Conservation (phyloP, 1,140 invertebrate species). For the Drosophila ogumai region DNA sequence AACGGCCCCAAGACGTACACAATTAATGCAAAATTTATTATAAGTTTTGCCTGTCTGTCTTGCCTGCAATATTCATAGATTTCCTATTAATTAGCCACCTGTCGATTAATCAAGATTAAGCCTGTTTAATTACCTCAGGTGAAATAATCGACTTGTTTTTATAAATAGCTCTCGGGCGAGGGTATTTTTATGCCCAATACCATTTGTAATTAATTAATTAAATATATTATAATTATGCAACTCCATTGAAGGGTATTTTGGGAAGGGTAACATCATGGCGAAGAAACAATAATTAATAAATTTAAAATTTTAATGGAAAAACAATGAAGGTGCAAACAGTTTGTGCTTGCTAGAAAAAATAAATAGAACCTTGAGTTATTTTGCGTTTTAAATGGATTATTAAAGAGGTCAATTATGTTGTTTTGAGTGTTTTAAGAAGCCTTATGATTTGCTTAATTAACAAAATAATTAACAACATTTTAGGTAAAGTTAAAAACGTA, state of each 20-base stretch:
- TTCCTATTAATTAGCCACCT: conserved; percentile 36
- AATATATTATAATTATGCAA: no score
- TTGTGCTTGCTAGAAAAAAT: neutral
- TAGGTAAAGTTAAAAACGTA: no score
- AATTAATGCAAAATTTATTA: conserved; percentile 22
- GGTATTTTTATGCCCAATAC: neutral
- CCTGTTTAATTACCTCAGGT: conserved; percentile 15
- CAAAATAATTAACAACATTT: neutral
- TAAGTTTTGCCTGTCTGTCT: conserved; percentile 6
- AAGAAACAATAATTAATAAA: neutral
- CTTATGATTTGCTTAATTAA: neutral
- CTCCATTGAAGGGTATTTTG: neutral
- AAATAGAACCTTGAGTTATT: conserved; percentile 4
- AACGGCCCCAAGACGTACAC: neutral
- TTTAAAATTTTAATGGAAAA: neutral
- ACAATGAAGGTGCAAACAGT: neutral
- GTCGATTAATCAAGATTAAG: conserved; percentile 40
- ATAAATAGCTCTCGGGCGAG: neutral
- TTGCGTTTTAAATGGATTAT: neutral
- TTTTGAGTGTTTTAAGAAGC: neutral
- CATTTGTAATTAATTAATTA: neutral
- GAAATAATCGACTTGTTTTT: conserved; percentile 21
- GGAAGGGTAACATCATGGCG: neutral
- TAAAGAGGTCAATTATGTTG: neutral
- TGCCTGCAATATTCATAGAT: conserved; percentile 26